Conservation (phyloP, 1,140 invertebrate genomes). For the Drosophila quadrilineata region DNA sequence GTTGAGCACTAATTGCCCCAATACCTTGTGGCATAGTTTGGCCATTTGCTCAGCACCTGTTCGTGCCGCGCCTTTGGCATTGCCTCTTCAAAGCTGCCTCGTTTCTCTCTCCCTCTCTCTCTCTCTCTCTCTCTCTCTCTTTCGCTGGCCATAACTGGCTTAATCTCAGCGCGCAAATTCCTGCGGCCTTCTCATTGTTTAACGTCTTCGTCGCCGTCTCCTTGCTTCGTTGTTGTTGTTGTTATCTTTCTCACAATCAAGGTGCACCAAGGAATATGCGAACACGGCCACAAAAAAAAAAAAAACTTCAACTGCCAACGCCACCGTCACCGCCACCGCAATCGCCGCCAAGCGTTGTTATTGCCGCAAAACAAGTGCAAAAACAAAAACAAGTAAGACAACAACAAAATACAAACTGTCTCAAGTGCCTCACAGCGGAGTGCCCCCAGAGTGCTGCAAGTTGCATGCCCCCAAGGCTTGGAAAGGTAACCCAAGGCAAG, state of each 20-base stretch:
- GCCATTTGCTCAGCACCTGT: slow-evolving; percentile 76
- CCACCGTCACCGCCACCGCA: slow-evolving; percentile 16
- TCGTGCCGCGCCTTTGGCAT: slow-evolving; percentile 20
- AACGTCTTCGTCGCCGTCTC: slow-evolving; percentile 26
- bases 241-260: slow-evolving; percentile 78
- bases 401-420: too few relatives aligned
- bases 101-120: not conserved
- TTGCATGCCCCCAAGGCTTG: too few relatives aligned
- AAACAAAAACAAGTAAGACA: too few relatives aligned
- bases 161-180: slow-evolving; percentile 71
- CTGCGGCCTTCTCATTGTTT: slow-evolving; percentile 78
- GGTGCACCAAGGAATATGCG: slow-evolving; percentile 54
- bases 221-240: slow-evolving; percentile 41
- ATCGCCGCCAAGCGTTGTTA: not conserved
- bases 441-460: slow-evolving; percentile 26
- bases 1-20: slow-evolving; percentile 80
- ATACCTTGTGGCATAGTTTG: slow-evolving; percentile 80
- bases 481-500: not conserved
- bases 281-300: slow-evolving; percentile 39
- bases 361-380: slow-evolving; percentile 58
- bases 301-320: slow-evolving; percentile 11
- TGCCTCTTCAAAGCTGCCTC: not conserved
- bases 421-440: slow-evolving; percentile 53
- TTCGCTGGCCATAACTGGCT: slow-evolving; percentile 29
- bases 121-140: not conserved